Evolutionary conservation across 2,797 vertebrate genomes (phyloP).

Genomic region (Cryptoblepharus egeriae): DNA sequence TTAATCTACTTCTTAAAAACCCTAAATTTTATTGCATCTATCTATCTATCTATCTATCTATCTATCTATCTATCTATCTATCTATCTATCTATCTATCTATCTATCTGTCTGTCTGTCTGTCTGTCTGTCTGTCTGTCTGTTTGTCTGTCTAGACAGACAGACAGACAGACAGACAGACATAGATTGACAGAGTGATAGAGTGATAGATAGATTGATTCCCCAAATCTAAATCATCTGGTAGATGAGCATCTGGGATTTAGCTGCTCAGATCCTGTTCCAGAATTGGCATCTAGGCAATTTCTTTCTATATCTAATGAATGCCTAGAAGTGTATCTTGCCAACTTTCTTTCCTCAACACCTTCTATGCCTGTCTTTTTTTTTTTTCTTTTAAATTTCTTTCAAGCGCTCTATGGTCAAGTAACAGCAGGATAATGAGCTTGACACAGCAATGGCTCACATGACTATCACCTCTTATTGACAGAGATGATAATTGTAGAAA

Average conservation of each 20-base stretch:
- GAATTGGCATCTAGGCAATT: not conserved
- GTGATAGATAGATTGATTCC: no score
- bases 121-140: no score
- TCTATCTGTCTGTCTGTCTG: no score
- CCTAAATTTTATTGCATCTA: no score
- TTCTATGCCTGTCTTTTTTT: not conserved
- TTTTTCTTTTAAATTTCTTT: not conserved
- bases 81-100: no score
- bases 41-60: no score
- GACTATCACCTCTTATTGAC: constrained; percentile 49
- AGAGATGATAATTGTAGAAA: constrained; percentile 52
- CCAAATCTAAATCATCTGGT: no score
- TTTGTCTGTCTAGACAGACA: no score
- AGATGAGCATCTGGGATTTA: not conserved
- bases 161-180: no score
- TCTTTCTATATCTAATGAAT: not conserved
- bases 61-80: no score
- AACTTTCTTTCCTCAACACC: not conserved
- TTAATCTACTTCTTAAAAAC: no score
- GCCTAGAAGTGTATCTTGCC: not conserved
- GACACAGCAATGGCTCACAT: not conserved
- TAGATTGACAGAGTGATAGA: no score
- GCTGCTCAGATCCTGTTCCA: not conserved
- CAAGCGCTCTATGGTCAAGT: constrained; percentile 1
- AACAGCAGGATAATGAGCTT: constrained; percentile 49